phyloP scores from a whole-genome alignment of 2,113 vertebrate genomes.

The Albula glossodonta region DNA sequence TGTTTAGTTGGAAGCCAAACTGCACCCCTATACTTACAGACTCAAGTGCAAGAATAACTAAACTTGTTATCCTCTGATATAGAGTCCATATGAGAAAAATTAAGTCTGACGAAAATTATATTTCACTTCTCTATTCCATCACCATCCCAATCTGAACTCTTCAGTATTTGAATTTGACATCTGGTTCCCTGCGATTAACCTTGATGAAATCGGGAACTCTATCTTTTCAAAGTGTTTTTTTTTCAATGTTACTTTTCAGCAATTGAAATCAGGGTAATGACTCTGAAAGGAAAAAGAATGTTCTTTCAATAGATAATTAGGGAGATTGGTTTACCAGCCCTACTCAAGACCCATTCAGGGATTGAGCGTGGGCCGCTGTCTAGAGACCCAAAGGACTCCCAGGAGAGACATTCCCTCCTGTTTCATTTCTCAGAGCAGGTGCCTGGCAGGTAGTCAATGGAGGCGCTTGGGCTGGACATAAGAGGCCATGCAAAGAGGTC shows the following conservation, averaged over 20 bases:
- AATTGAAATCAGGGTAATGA: constrained; percentile 84
- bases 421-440: constrained; percentile 89
- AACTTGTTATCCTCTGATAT: background rate
- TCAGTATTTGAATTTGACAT: constrained; percentile 61
- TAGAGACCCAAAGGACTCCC: constrained; percentile 76
- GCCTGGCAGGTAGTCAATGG: constrained; percentile 96
- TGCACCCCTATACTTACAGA: background rate
- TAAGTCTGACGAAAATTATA: background rate
- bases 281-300: constrained; percentile 70
- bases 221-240: constrained; percentile 53
- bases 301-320: constrained; percentile 88
- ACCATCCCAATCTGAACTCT: constrained; percentile 47
- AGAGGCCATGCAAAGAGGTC: constrained; percentile 73
- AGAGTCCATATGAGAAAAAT: background rate
- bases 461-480: constrained; percentile 71
- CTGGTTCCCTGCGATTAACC: constrained; percentile 63
- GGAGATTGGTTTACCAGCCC: constrained; percentile 84
- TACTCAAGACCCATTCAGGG: constrained; percentile 72
- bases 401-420: constrained; percentile 78
- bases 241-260: constrained; percentile 72
- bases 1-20: background rate
- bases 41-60: background rate
- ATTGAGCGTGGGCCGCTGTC: constrained; percentile 66
- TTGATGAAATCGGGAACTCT: constrained; percentile 58
- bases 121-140: background rate